These are phyloP conservation scores for Arrhamphus sclerolepis DNA, from an alignment of 2,797 vertebrate species.

Conservation along the genomic window DNA sequence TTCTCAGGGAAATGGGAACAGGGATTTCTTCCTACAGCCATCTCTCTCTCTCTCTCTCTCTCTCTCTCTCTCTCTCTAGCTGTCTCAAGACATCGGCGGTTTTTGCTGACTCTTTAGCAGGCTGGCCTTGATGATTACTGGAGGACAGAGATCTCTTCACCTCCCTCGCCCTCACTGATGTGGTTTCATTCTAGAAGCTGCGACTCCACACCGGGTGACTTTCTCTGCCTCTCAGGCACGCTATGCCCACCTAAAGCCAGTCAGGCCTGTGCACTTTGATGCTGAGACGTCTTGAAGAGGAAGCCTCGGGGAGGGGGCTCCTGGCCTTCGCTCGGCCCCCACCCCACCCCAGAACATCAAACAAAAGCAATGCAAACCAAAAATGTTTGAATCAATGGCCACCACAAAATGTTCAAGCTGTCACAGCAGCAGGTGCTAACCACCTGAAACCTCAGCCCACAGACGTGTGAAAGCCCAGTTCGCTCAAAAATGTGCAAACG, in stretches of 20 bases:
- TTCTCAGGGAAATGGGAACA: slow-evolving; percentile 58
- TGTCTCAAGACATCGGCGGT: slow-evolving; percentile 14
- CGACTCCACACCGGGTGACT: slow-evolving; percentile 20
- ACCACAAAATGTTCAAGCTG: slow-evolving; percentile 28
- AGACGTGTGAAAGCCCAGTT: slow-evolving; percentile 25
- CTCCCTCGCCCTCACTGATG: slow-evolving; percentile 17
- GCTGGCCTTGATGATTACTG: slow-evolving; percentile 54
- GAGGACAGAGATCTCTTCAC: slow-evolving; percentile 38
- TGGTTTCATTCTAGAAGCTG: slow-evolving; percentile 56
- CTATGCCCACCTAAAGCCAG: slow-evolving; percentile 34
- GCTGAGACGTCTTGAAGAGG: slow-evolving; percentile 37
- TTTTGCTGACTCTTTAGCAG: slow-evolving; percentile 48
- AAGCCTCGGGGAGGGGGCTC: slow-evolving; percentile 34
- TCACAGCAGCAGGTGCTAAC: slow-evolving; percentile 38
- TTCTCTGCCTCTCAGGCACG: slow-evolving; percentile 34
- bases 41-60: too few species aligned
- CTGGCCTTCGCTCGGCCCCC: slow-evolving; percentile 15
- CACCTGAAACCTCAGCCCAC: slow-evolving; percentile 44
- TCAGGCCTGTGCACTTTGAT: slow-evolving; percentile 53
- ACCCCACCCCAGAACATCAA: slow-evolving; percentile 42
- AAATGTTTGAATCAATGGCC: slow-evolving; percentile 50
- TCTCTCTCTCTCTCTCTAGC: too few species aligned
- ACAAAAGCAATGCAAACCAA: slow-evolving; percentile 23
- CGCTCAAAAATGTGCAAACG: neutral
- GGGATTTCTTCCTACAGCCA: slow-evolving; percentile 55